Percentiles rank a stretch among this genome's conserved stretches.
Evolutionary conservation across 2,113 vertebrate genomes (phyloP).

Genomic region (Microcebus murinus): DNA sequence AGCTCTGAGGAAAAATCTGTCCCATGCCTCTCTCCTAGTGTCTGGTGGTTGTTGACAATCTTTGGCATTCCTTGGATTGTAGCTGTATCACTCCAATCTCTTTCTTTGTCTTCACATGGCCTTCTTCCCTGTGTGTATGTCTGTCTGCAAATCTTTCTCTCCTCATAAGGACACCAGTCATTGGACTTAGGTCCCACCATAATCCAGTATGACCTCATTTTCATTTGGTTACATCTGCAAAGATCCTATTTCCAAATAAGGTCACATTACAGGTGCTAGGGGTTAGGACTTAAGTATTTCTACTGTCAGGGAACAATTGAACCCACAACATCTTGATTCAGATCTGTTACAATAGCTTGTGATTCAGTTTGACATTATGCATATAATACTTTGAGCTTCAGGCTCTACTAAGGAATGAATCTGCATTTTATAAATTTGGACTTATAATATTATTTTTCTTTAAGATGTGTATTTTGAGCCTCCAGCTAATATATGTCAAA

Average conservation of each 20-base stretch:
- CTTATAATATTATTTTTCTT: neutral
- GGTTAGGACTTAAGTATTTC: neutral
- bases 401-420: conserved; percentile 19
- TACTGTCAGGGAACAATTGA: neutral
- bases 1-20: neutral
- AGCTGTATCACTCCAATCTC: neutral
- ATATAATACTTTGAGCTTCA: neutral
- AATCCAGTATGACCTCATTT: neutral
- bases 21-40: neutral
- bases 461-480: neutral
- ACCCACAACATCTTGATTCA: conserved; percentile 2
- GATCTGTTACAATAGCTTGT: neutral
- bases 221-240: neutral
- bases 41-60: neutral
- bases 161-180: neutral
- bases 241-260: neutral
- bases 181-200: neutral
- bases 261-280: neutral
- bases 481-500: neutral
- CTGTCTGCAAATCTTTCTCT: neutral
- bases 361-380: neutral
- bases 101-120: neutral
- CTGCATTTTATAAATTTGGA: neutral
- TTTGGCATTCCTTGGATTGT: neutral
- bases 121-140: neutral